These are phyloP conservation scores for Osmerus mordax DNA, from an alignment of 2,113 vertebrate genomes.

Conservation along the genomic window DNA sequence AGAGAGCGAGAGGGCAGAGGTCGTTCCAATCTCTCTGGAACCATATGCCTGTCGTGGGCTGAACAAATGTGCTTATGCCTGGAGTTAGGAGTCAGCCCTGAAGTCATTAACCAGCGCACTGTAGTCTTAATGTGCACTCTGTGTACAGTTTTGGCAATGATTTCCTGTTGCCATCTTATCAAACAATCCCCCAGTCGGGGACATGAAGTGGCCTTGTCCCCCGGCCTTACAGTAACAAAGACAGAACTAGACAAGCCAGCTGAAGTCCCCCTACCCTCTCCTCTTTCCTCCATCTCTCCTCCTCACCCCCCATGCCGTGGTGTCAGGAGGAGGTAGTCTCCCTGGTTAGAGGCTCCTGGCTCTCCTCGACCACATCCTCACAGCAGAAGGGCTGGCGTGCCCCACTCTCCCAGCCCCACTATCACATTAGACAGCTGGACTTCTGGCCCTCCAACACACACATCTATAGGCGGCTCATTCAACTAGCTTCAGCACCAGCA, in stretches of 20 bases:
- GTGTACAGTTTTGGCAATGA: no score
- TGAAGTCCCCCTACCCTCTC: not conserved
- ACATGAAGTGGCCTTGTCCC: no score
- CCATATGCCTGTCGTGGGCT: slow-evolving; percentile 31
- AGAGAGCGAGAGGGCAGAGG: slow-evolving; percentile 8
- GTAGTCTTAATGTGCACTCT: no score
- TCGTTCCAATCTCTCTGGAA: not conserved
- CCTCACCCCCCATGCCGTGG: no score
- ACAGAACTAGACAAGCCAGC: not conserved
- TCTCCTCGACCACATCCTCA: slow-evolving; percentile 12
- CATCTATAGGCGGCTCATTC: slow-evolving; percentile 24
- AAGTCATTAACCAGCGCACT: no score
- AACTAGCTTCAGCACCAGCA: slow-evolving; percentile 26
- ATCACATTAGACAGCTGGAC: slow-evolving; percentile 44
- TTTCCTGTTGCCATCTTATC: no score
- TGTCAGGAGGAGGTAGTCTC: no score
- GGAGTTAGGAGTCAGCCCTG: no score
- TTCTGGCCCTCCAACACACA: not conserved
- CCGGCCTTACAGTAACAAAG: no score
- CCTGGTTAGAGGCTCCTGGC: slow-evolving; percentile 24
- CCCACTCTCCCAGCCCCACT: slow-evolving; percentile 11
- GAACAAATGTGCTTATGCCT: no score
- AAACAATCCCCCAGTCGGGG: no score
- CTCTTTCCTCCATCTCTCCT: no score
- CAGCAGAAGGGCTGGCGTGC: not conserved